Percentiles rank a stretch among this genome's conserved stretches.
Evolutionary conservation across 1,140 invertebrate genomes (phyloP).

Genomic region (Harpegnathos saltator): DNA sequence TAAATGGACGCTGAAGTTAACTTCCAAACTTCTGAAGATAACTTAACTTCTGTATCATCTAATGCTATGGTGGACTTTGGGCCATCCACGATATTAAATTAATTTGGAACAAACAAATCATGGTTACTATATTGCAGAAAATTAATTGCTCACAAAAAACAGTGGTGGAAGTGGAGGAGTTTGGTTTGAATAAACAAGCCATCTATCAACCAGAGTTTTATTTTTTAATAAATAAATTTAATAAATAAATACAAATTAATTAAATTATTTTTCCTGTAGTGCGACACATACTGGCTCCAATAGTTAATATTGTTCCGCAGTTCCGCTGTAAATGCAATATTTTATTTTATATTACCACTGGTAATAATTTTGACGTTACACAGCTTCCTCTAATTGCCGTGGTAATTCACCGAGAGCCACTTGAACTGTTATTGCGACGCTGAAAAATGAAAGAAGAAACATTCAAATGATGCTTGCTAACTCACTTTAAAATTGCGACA

Average conservation of each 20-base stretch:
- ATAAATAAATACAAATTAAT: no score
- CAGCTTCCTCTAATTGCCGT: slow-evolving; percentile 84
- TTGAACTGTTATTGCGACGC: slow-evolving; percentile 79
- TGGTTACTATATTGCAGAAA: slow-evolving; percentile 28
- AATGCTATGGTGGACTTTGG: slow-evolving; percentile 54
- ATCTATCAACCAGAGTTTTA: slow-evolving; percentile 74
- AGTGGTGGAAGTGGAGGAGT: no score
- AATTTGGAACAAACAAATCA: neutral
- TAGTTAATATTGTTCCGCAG: slow-evolving; percentile 85
- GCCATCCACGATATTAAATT: slow-evolving; percentile 68
- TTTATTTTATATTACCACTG: slow-evolving; percentile 84
- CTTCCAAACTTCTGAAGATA: no score
- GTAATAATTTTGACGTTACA: slow-evolving; percentile 85
- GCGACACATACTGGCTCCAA: slow-evolving; percentile 85
- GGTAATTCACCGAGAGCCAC: slow-evolving; percentile 83
- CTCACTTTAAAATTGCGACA: neutral
- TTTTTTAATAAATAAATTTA: no score
- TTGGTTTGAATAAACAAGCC: no score
- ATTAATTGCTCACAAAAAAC: no score
- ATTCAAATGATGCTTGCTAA: neutral
- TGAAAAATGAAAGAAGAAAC: slow-evolving; percentile 57
- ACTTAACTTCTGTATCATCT: slow-evolving; percentile 54
- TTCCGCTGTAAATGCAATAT: slow-evolving; percentile 86
- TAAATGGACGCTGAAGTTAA: no score
- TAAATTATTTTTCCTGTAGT: no score